A percentile compares a stretch with the other conserved stretches of the same genome.
Evolutionary conservation across 2,113 vertebrate genomes (phyloP).

Genomic region (Melanotaenia duboulayi): DNA sequence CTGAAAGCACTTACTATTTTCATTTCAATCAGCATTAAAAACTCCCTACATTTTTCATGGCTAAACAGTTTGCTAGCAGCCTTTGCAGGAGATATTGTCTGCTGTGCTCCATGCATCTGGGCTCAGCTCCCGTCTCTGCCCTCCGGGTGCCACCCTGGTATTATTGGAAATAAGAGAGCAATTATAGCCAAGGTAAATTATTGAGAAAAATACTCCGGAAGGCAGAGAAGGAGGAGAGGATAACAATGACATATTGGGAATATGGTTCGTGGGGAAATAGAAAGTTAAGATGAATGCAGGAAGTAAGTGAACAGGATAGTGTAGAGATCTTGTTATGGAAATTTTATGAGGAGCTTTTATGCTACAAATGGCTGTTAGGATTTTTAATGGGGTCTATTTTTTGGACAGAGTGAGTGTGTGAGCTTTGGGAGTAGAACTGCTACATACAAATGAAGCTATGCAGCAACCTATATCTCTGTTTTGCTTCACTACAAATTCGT

Average conservation of each 20-base stretch:
- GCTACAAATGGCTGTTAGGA: conserved; percentile 12
- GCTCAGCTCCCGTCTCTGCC: conserved; percentile 25
- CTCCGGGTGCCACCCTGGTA: conserved; percentile 39
- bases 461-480: conserved; percentile 35
- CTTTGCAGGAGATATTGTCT: conserved; percentile 11
- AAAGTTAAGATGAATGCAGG: conserved; percentile 16
- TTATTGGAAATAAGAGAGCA: conserved; percentile 64
- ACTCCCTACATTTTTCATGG: neutral
- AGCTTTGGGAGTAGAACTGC: conserved; percentile 1
- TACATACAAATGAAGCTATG: conserved; percentile 25
- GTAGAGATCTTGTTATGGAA: neutral
- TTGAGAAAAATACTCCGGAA: conserved; percentile 44
- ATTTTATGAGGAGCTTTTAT: neutral
- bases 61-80: conserved; percentile 1
- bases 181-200: conserved; percentile 66
- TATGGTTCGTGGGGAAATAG: conserved; percentile 27
- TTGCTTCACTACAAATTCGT: conserved; percentile 44
- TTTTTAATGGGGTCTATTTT: conserved; percentile 32
- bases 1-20: neutral
- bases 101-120: neutral
- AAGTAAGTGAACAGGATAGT: neutral
- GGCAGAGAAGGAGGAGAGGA: conserved; percentile 1
- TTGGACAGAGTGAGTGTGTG: conserved; percentile 7
- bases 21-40: conserved; percentile 13
- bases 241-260: conserved; percentile 33